Conservation (phyloP, 2,113 vertebrate species). For the Thinocorus orbignyianus region DNA sequence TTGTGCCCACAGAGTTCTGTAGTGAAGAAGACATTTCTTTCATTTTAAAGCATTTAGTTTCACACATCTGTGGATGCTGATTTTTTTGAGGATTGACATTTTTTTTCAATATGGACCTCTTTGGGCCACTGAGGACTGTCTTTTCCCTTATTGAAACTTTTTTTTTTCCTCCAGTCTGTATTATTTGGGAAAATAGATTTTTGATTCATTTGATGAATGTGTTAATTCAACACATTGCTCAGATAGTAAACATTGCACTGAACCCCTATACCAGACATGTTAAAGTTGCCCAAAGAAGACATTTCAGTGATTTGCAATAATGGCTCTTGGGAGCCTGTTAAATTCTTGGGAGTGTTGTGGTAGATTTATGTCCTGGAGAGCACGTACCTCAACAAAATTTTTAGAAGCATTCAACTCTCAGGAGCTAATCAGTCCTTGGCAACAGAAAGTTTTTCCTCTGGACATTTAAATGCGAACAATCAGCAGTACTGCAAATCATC, state of each 20-base stretch:
- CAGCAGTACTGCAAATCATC: accelerated
- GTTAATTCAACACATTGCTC: background rate
- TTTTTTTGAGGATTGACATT: accelerated
- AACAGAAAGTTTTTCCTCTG: background rate
- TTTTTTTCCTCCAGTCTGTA: background rate
- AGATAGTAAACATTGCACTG: background rate
- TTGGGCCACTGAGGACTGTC: background rate
- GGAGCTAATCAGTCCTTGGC: background rate
- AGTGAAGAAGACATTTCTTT: background rate
- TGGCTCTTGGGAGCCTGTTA: background rate
- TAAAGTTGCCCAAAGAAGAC: background rate
- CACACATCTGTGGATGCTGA: background rate
- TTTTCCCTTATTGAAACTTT: background rate
- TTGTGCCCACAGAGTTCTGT: background rate
- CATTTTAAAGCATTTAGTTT: background rate
- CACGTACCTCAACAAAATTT: background rate
- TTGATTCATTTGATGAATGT: too few relatives aligned
- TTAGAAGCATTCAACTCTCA: accelerated
- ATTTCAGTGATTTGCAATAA: background rate
- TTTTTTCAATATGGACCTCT: background rate
- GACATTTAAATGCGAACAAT: background rate
- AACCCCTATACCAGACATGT: background rate
- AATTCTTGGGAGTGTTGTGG: background rate
- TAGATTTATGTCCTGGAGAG: background rate
- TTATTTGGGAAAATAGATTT: background rate